phyloP scores from a whole-genome alignment of 2,888 invertebrate genomes.

The Oligia latruncula region DNA sequence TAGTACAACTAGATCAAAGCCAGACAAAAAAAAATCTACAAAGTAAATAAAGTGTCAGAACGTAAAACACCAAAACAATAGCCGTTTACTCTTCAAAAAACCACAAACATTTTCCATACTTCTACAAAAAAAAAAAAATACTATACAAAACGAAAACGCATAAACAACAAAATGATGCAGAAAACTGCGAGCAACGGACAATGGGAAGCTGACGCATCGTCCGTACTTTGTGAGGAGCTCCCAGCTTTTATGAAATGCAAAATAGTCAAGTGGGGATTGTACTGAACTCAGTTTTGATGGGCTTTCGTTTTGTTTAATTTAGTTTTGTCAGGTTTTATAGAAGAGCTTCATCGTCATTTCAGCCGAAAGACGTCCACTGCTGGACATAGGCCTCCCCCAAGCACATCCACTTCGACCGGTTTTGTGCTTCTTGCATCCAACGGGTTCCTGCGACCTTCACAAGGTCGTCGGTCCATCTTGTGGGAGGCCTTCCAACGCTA shows the following conservation, averaged over 20 bases:
- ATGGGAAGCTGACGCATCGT: conserved; percentile 48
- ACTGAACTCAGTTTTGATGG: conserved; percentile 22
- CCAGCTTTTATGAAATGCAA: conserved; percentile 42
- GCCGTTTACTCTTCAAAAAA: conserved; percentile 10
- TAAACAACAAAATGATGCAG: conserved; percentile 53
- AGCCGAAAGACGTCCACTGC: too few species aligned
- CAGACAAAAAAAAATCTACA: background rate
- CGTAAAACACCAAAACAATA: conserved; percentile 40
- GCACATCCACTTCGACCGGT: too few species aligned
- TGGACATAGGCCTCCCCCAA: too few species aligned
- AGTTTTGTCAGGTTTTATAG: background rate
- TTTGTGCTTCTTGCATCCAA: too few species aligned
- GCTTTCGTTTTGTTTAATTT: conserved; percentile 25
- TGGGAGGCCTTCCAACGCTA: too few species aligned
- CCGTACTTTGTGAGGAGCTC: conserved; percentile 25
- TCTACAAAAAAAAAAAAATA: background rate
- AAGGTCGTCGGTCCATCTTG: too few species aligned
- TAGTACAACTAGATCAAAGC: background rate
- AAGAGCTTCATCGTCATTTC: too few species aligned
- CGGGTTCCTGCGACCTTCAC: too few species aligned
- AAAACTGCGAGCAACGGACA: conserved; percentile 52
- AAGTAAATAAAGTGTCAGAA: conserved; percentile 20
- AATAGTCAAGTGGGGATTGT: conserved; percentile 42
- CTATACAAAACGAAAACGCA: conserved; percentile 13
- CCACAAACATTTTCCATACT: conserved; percentile 24